Evolutionary conservation across 30 jellyfish, hydroid and myxozoan species (phyloP).

Genomic region (Sanderia malayensis): DNA sequence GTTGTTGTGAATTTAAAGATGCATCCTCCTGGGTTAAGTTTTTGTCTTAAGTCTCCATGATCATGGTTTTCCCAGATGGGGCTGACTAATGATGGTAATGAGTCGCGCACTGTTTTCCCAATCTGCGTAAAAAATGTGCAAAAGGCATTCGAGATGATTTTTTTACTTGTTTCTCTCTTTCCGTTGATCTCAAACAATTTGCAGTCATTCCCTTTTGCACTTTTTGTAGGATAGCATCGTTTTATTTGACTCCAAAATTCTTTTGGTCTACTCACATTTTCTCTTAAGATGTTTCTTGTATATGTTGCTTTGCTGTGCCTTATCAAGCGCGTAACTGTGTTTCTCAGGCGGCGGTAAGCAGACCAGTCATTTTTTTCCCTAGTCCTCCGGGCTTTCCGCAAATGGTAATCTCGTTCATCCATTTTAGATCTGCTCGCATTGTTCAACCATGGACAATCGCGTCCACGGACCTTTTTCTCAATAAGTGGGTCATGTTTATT

Average conservation of each 20-base stretch:
- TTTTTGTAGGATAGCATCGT: slow-evolving; percentile 18
- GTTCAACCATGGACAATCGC: no score
- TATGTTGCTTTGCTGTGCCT: no score
- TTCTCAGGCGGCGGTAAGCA: no score
- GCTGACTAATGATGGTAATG: slow-evolving; percentile 19
- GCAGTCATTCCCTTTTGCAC: slow-evolving; percentile 37
- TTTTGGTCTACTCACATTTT: no score
- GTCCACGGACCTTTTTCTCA: no score
- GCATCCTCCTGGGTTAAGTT: slow-evolving; percentile 44
- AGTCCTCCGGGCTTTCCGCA: no score
- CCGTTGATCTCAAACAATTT: slow-evolving; percentile 39
- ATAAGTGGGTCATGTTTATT: no score
- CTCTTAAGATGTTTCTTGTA: no score
- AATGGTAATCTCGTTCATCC: no score
- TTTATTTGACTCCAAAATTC: slow-evolving; percentile 20
- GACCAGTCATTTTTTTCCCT: no score
- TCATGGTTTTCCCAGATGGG: slow-evolving; percentile 46
- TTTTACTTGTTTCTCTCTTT: slow-evolving; percentile 33
- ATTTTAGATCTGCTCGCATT: no score
- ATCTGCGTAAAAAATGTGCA: slow-evolving; percentile 35
- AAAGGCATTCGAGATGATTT: slow-evolving; percentile 39
- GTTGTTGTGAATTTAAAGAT: slow-evolving; percentile 6
- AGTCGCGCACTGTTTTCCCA: slow-evolving; percentile 38
- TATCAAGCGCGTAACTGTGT: no score
- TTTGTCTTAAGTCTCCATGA: slow-evolving; percentile 27